Conservation (phyloP, 2,888 invertebrate genomes). For the Mycalesis mineus region DNA sequence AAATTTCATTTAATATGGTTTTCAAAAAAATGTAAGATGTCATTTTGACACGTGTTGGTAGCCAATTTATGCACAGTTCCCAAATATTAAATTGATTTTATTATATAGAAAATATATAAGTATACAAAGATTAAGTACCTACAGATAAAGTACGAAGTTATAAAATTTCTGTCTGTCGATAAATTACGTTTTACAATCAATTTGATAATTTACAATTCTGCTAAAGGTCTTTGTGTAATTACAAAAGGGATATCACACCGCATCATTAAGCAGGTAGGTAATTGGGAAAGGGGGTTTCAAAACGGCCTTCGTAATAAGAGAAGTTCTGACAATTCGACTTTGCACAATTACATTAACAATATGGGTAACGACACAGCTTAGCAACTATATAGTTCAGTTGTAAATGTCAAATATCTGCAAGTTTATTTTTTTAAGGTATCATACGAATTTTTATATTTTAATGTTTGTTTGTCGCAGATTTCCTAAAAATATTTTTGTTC, state of each 20-base stretch:
- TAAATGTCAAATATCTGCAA: no score
- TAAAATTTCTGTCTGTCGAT: no score
- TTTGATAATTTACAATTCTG: not conserved
- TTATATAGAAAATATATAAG: no score
- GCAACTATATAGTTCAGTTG: not conserved
- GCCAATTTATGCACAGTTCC: not conserved
- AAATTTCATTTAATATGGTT: no score
- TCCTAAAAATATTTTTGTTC: no score
- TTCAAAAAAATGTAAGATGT: slow-evolving; percentile 14
- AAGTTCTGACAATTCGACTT: not conserved
- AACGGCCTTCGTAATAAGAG: slow-evolving; percentile 14
- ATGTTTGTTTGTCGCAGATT: no score
- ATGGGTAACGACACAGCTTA: not conserved
- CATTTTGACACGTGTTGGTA: slow-evolving; percentile 17
- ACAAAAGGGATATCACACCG: not conserved
- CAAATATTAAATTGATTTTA: no score
- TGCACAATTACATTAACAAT: not conserved
- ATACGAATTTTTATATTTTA: no score
- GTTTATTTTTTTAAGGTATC: no score
- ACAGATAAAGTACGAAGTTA: no score
- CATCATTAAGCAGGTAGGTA: not conserved
- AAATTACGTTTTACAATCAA: not conserved
- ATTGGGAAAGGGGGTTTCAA: slow-evolving; percentile 16
- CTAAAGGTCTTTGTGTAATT: slow-evolving; percentile 5
- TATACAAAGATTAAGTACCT: not conserved